Conservation (phyloP, 2,888 invertebrate genomes). For the Drosophila stalkeri region DNA sequence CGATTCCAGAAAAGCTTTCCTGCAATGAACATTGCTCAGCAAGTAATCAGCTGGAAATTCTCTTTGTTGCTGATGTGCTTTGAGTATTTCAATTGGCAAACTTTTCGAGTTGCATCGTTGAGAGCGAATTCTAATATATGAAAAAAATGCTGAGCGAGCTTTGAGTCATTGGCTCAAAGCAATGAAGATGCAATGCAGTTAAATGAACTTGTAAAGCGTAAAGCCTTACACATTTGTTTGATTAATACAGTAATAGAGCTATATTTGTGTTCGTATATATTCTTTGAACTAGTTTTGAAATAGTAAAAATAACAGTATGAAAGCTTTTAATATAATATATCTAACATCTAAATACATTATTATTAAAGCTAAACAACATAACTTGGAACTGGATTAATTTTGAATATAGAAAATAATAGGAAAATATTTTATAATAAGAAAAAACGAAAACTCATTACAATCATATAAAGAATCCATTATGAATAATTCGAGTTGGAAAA, state of each 20-base stretch:
- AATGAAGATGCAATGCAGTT: background rate
- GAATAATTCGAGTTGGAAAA: background rate
- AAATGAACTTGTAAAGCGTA: background rate
- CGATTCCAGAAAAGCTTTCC: background rate
- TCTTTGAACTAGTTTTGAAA: background rate
- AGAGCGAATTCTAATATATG: conserved; percentile 2
- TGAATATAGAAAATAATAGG: no score
- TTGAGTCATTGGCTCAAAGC: conserved; percentile 6
- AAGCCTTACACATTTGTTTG: background rate
- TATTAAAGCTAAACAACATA: no score
- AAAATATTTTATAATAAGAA: no score
- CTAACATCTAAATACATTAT: no score
- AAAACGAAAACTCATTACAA: background rate
- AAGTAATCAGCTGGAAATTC: conserved; percentile 1
- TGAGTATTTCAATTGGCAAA: background rate
- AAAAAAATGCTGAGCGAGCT: conserved; percentile 17
- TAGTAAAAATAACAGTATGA: no score
- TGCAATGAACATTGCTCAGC: background rate
- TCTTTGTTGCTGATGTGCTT: background rate
- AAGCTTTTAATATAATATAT: no score
- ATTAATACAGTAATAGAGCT: background rate
- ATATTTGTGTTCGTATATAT: background rate
- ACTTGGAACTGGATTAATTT: no score
- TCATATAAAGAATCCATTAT: background rate
- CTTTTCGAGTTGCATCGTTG: background rate